Evolutionary conservation across 2,113 vertebrate genomes (phyloP).

Genomic region (Chunga burmeisteri): DNA sequence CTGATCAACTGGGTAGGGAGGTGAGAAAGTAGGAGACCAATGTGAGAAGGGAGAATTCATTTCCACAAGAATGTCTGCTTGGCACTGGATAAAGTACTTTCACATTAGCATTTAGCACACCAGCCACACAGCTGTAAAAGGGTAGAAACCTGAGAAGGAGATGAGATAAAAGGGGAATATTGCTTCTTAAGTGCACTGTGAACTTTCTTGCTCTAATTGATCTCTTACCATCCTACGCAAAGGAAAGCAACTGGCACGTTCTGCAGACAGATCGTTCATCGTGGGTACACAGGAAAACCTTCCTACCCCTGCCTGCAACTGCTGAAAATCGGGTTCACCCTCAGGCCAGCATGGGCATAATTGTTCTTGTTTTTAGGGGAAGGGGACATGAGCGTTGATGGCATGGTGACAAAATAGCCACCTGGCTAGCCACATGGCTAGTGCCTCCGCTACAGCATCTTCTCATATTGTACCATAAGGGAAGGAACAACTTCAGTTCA

Average conservation of each 20-base stretch:
- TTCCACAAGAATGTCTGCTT: conserved; percentile 54
- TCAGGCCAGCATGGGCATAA: not conserved
- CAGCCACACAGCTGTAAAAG: conserved; percentile 47
- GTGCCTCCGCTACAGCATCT: not conserved
- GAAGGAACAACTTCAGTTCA: not conserved
- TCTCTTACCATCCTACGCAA: conserved; percentile 58
- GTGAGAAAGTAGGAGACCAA: conserved; percentile 6
- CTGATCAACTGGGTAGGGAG: not conserved
- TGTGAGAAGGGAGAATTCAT: conserved; percentile 26
- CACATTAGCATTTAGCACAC: conserved; percentile 56
- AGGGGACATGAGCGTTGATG: not conserved
- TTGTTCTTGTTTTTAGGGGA: not conserved
- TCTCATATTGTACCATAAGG: not conserved
- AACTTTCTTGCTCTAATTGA: conserved; percentile 66
- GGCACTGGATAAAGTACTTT: conserved; percentile 44
- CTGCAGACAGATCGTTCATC: conserved; percentile 13
- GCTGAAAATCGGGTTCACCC: not conserved
- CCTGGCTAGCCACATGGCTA: conserved; percentile 7
- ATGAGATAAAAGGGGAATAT: conserved; percentile 64
- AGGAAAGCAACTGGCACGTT: conserved; percentile 41
- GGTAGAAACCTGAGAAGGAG: conserved; percentile 47
- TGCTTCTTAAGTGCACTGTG: conserved; percentile 65
- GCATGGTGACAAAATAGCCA: not conserved
- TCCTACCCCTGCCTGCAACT: not conserved
- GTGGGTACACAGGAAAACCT: not conserved